Evolutionary conservation across 2,797 vertebrate genomes (phyloP), one percentile per base, ranked within the genome.

Genomic region (Merluccius polli): DNA sequence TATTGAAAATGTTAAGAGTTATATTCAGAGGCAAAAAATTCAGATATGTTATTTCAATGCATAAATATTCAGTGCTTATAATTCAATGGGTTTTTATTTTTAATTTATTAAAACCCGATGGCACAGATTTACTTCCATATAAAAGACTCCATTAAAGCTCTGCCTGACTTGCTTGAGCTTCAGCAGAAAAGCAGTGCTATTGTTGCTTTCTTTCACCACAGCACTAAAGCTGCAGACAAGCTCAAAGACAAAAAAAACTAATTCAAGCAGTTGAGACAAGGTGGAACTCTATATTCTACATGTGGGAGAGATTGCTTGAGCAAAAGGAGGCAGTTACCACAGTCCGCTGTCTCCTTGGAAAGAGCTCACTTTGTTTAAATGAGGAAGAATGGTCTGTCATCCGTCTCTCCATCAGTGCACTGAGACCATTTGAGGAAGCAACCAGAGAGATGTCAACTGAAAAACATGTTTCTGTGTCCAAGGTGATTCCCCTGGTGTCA

Each of bases 381-480:
- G 68, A 79, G 68, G 52, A 79, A 67, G 59, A 75, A 4, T 75
- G 70, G 74, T 72, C 70, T 11, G 9, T 27, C 11, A 44, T 79
- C 33, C 69, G 44, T 48, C 44, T 48, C 44, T 48, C 44, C 2
- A 48, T 48, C 18, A 18, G 18, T 48, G 44, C 44, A 7, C 72
- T 80, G 36, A 78, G 73, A 78, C 76, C 70, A 41, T 81, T 77
- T 75, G 75, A 81, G 30, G 44, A 2, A 48, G 44, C 18, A 48
- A 48, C 44, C 1, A 48, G 68, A 70, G 80, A 82, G 41, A 74
- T 79, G 33, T 82, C 78, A 44, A 35, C 80, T n/a, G 78, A 82
- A 77, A 79, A 82, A 77, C 52, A 79, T 77, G 71, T 77, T 79
- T 79, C 74, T 16, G 71, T 82, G 18, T 82, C 77, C 69, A 79